Base-by-base conservation (phyloP, 1,140 invertebrate genomes). In the Lysiphlebus fabarum region DNA sequence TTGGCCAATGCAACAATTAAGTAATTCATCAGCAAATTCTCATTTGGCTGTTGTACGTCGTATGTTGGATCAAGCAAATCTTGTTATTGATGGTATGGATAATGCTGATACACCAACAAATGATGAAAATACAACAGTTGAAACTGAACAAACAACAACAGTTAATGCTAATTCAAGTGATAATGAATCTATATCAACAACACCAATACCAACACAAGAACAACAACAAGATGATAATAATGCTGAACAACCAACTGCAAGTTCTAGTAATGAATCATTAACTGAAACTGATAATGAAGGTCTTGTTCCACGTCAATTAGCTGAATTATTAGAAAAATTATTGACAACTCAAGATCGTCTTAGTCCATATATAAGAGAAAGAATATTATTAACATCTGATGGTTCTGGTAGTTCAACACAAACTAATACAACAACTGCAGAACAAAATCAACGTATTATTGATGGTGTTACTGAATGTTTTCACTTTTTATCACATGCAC, bases 401-500 rank as follows among this genome's bases (percentile, higher is more conserved):
- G 72, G 79, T 34, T 12, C 45, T 14, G 47, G 45, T 4, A 33
- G 58, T 9, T 42, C 37, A 54, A 37, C 38, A 14, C 17, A 26
- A 26, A 2, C 17, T 26, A 4, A 26, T 26, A 49, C 26, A 43
- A 49, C 26, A 43, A 38, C 10, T 41, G 37, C 7, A n/a, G 78
- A 81, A 54, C 73, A 81, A 59, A 81, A 81, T 6, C 89, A 91
- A 68, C 79, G 82, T 5, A 73, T 87, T 26, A 85, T 89, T 42
- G 87, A 90, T 67, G 77, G 86, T 11, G 87, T 92, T 1, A 88
- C 88, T 0, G 87, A 91, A 72, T 81, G 89, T 26, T 81, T 95
- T 61, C 95, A 97, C 71, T 88, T 86, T 56, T 78, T 96, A 55
- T 85, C 91, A 6, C 95, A 96, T 71, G 88, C 90, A 26, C 90